Evolutionary conservation across 2,113 vertebrate genomes (phyloP).

Genomic region (Baryphthengus martii): DNA sequence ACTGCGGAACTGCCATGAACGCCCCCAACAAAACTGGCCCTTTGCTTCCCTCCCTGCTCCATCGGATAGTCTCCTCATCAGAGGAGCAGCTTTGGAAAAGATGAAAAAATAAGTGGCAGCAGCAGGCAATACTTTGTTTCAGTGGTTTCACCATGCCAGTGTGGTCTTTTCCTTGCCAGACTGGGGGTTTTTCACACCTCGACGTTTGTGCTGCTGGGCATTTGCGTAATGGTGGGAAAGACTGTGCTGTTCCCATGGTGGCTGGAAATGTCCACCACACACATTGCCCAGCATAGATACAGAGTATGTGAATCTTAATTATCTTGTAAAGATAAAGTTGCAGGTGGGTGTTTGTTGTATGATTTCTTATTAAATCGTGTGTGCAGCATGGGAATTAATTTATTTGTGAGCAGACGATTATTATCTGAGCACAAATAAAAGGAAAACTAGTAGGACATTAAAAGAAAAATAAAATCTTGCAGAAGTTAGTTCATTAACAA

Average conservation of each 20-base stretch:
- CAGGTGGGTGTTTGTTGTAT: not conserved
- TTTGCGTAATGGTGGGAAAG: not conserved
- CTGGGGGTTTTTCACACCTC: not conserved
- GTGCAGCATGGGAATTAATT: not conserved
- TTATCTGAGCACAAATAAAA: not conserved
- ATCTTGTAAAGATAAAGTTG: not conserved
- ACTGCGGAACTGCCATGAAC: not conserved
- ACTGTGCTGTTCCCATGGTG: not conserved
- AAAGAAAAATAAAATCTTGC: not conserved
- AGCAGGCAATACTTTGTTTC: not conserved
- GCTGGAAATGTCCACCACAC: not conserved
- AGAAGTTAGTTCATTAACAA: not conserved
- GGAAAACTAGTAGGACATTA: not conserved
- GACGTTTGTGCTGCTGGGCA: not conserved
- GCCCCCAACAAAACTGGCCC: not conserved
- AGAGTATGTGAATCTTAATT: not conserved
- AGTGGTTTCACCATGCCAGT: not conserved
- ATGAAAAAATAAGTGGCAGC: not conserved
- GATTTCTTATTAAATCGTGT: not conserved
- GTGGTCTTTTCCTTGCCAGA: not conserved
- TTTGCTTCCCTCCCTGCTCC: not conserved
- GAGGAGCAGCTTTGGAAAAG: not conserved
- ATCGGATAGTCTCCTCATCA: accelerated
- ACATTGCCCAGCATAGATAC: not conserved
- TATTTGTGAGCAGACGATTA: not conserved